phyloP scores from a whole-genome alignment of 2,888 invertebrate species.

The Cosmia trapezina region DNA sequence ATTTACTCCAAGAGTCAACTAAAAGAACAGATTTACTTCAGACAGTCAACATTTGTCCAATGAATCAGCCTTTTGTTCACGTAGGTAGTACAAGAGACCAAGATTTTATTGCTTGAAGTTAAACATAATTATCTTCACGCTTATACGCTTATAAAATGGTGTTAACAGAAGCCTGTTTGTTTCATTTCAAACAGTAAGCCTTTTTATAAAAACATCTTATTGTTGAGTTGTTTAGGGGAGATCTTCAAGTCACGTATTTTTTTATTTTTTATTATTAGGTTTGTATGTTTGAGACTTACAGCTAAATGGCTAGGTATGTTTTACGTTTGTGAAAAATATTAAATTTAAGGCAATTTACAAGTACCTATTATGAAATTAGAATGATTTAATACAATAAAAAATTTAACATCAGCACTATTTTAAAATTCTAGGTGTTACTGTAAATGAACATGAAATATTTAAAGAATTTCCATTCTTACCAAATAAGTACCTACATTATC shows the following conservation, averaged over 20 bases:
- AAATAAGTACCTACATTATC: slow-evolving; percentile 26
- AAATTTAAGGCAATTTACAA: neutral
- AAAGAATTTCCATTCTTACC: neutral
- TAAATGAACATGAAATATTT: neutral
- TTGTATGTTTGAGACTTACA: neutral
- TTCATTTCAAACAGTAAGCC: neutral
- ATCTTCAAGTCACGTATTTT: neutral
- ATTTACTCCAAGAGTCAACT: neutral
- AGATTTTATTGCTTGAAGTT: slow-evolving; percentile 14
- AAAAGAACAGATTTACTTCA: neutral
- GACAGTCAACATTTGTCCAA: slow-evolving; percentile 12
- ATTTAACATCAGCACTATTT: neutral
- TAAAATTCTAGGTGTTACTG: neutral
- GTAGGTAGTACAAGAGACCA: neutral
- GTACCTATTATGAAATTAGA: neutral
- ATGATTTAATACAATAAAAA: neutral
- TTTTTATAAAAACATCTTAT: neutral
- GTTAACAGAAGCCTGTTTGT: slow-evolving; percentile 4
- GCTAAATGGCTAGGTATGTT: neutral
- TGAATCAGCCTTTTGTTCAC: slow-evolving; percentile 29
- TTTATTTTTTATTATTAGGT: neutral
- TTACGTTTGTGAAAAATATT: neutral
- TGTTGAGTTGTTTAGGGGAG: neutral
- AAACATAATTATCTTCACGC: slow-evolving; percentile 7
- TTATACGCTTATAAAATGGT: neutral